phyloP scores from a whole-genome alignment of 2,888 invertebrate genomes.

The Acanthococcus lagerstroemiae region DNA sequence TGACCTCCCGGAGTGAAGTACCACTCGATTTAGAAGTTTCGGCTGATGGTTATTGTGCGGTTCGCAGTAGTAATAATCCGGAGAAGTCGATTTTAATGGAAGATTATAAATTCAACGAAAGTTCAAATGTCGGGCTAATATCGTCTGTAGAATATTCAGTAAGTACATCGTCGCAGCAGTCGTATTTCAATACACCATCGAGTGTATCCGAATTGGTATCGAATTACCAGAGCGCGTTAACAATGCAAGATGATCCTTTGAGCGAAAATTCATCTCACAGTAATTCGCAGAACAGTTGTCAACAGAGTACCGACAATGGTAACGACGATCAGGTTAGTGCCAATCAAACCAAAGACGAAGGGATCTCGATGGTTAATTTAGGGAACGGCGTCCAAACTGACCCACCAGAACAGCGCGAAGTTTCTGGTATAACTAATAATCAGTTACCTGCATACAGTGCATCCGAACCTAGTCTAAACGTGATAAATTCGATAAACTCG shows the following conservation, averaged over 20 bases:
- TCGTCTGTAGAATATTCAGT: constrained; percentile 39
- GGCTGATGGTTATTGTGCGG: constrained; percentile 28
- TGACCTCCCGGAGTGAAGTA: constrained; percentile 27
- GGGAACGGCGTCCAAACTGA: constrained; percentile 36
- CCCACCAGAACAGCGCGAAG: constrained; percentile 37
- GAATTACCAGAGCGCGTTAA: constrained; percentile 38
- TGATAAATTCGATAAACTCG: constrained; percentile 39
- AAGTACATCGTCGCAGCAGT: constrained; percentile 38
- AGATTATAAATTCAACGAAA: constrained; percentile 40
- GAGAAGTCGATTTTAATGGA: constrained; percentile 38
- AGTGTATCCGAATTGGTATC: constrained; percentile 39
- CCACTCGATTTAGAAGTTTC: constrained; percentile 25
- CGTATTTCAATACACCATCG: constrained; percentile 38
- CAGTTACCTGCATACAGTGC: constrained; percentile 40
- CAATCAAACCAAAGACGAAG: constrained; percentile 39
- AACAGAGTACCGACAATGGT: constrained; percentile 15
- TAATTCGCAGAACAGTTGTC: constrained; percentile 19
- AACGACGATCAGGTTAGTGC: constrained; percentile 14
- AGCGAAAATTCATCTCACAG: constrained; percentile 37
- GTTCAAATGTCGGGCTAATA: constrained; percentile 39
- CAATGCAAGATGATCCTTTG: constrained; percentile 40
- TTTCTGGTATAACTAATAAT: constrained; percentile 37
- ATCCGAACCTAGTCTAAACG: constrained; percentile 40
- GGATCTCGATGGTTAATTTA: constrained; percentile 37
- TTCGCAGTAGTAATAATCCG: constrained; percentile 25